Percentiles rank a stretch among this genome's conserved stretches.
Evolutionary conservation across 2,888 invertebrate species (phyloP).

Genomic region (Phania funesta): DNA sequence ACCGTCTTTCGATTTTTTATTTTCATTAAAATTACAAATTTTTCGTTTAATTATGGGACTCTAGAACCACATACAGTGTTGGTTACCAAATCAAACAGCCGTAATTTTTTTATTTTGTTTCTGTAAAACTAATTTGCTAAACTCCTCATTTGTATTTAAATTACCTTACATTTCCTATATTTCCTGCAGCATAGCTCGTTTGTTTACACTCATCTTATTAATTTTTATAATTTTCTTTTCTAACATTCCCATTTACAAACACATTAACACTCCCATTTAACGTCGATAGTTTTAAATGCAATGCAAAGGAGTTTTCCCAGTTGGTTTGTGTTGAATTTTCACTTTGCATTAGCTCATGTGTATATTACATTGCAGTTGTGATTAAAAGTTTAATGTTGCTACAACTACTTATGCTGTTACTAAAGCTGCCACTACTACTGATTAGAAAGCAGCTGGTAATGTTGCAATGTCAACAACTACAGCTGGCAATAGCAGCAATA

Average conservation of each 20-base stretch:
- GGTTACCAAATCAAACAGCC: constrained; percentile 5
- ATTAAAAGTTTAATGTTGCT: not conserved
- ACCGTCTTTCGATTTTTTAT: too few species aligned
- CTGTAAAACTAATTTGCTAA: constrained; percentile 28
- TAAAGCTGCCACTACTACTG: not conserved
- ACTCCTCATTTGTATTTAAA: constrained; percentile 32
- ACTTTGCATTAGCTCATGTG: constrained; percentile 31
- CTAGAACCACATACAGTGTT: too few species aligned
- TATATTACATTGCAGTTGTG: not conserved
- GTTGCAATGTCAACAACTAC: constrained; percentile 50
- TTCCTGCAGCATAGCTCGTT: not conserved
- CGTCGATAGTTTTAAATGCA: constrained; percentile 7
- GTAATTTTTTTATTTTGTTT: not conserved
- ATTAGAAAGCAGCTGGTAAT: constrained; percentile 45
- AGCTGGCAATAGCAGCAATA: constrained; percentile 27
- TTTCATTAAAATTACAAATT: too few species aligned
- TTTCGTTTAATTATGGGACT: too few species aligned
- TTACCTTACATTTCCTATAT: not conserved
- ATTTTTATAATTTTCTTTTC: constrained; percentile 31
- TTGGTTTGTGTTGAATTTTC: constrained; percentile 37
- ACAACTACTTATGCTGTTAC: constrained; percentile 4
- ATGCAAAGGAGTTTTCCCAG: constrained; percentile 29
- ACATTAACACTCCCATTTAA: not conserved
- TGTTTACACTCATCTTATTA: constrained; percentile 50
- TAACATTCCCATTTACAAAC: not conserved